Conservation (phyloP, 2,888 invertebrate species). For the Cataglyphis altisquamis region DNA sequence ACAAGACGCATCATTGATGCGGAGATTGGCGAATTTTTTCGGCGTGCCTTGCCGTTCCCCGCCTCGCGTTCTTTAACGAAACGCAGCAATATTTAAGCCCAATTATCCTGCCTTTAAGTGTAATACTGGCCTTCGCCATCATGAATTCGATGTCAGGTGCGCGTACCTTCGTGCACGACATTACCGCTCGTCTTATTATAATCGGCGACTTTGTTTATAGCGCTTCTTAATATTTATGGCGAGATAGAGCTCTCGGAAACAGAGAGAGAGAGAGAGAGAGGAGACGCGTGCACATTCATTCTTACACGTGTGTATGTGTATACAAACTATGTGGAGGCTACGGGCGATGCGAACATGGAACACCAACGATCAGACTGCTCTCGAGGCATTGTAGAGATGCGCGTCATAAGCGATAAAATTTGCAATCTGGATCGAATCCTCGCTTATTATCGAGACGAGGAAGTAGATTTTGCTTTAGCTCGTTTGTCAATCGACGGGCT, state of each 20-base stretch:
- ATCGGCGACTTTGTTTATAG: conserved; percentile 72
- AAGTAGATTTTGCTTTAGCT: conserved; percentile 26
- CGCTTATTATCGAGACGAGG: conserved; percentile 1
- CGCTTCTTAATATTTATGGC: conserved; percentile 70
- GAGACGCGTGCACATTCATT: background rate
- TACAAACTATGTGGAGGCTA: background rate
- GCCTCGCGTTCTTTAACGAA: conserved; percentile 51
- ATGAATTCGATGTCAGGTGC: conserved; percentile 55
- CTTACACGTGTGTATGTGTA: background rate
- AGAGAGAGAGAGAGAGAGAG: background rate
- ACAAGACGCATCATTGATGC: background rate
- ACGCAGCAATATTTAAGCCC: conserved; percentile 70
- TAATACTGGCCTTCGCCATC: conserved; percentile 51
- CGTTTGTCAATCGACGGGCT: conserved; percentile 17
- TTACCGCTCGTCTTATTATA: conserved; percentile 66
- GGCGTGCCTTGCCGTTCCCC: background rate
- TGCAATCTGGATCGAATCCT: conserved; percentile 25
- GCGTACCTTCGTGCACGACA: conserved; percentile 51
- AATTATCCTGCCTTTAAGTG: conserved; percentile 63
- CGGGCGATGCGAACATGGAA: conserved; percentile 27
- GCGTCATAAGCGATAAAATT: conserved; percentile 50
- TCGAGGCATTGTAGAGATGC: conserved; percentile 55
- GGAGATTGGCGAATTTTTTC: background rate
- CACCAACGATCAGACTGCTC: conserved; percentile 30
- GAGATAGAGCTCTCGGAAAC: conserved; percentile 25